Conservation (phyloP, 2,797 vertebrate genomes). For the Choloepus didactylus region DNA sequence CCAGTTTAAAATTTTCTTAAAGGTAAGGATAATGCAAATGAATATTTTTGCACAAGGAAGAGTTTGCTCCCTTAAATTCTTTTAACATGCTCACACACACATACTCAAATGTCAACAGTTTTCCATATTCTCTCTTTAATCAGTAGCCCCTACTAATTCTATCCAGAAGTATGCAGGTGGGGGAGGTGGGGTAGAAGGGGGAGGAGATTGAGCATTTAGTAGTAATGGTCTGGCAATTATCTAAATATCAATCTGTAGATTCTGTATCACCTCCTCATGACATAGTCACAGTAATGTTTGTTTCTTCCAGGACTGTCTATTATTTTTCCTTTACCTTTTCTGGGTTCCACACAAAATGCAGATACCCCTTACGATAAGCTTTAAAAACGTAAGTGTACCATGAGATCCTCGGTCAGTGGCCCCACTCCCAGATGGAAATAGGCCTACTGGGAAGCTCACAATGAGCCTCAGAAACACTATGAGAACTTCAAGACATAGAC, state of each 20-base stretch:
- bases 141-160: no score
- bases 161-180: not conserved
- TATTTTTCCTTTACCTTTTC: not conserved
- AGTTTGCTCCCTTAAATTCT: not conserved
- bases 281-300: no score
- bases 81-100: not conserved
- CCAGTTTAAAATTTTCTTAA: not conserved
- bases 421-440: no score
- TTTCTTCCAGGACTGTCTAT: no score
- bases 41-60: no score
- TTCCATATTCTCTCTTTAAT: no score
- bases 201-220: not conserved
- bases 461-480: not conserved
- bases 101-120: no score
- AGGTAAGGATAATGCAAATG: not conserved
- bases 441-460: not conserved
- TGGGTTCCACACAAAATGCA: not conserved
- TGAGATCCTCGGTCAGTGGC: not conserved
- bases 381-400: not conserved
- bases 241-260: not conserved
- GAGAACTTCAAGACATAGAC: not conserved
- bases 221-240: not conserved
- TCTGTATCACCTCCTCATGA: no score
- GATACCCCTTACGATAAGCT: not conserved
- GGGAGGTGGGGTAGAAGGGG: rapidly evolving